These are phyloP conservation scores for Thamnophis sirtalis DNA, from an alignment of 2,113 vertebrate genomes.

Conservation along the genomic window DNA sequence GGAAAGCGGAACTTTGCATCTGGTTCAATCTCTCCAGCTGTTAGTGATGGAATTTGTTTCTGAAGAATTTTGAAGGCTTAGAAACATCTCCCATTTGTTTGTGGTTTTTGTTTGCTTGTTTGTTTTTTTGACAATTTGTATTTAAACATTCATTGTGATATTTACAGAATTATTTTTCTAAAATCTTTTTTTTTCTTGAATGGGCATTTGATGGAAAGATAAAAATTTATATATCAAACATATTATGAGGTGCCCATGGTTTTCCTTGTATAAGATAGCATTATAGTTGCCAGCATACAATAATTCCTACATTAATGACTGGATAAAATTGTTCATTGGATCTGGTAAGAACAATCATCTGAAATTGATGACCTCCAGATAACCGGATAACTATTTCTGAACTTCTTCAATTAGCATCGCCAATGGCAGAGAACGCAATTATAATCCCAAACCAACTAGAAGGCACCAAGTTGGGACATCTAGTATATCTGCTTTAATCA, in stretches of 20 bases:
- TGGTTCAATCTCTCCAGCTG: neutral
- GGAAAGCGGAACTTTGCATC: neutral
- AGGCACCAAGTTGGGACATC: neutral
- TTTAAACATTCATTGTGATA: accelerated
- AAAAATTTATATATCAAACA: neutral
- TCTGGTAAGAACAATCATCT: neutral
- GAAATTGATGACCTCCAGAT: neutral
- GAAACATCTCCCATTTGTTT: neutral
- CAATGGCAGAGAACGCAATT: neutral
- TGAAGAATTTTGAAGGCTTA: neutral
- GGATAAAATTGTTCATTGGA: neutral
- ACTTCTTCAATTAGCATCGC: neutral
- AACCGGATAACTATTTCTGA: neutral
- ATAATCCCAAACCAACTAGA: neutral
- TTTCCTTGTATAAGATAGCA: neutral
- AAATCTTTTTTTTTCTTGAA: neutral
- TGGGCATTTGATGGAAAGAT: neutral
- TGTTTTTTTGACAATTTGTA: neutral
- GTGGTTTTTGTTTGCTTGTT: neutral
- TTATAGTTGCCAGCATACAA: neutral
- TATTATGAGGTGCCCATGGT: neutral
- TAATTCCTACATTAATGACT: neutral
- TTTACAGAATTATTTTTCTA: neutral
- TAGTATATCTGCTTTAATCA: neutral
- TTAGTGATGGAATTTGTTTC: neutral